Evolutionary conservation across 2,113 vertebrate genomes (phyloP).

Genomic region (Callionymus lyra): DNA sequence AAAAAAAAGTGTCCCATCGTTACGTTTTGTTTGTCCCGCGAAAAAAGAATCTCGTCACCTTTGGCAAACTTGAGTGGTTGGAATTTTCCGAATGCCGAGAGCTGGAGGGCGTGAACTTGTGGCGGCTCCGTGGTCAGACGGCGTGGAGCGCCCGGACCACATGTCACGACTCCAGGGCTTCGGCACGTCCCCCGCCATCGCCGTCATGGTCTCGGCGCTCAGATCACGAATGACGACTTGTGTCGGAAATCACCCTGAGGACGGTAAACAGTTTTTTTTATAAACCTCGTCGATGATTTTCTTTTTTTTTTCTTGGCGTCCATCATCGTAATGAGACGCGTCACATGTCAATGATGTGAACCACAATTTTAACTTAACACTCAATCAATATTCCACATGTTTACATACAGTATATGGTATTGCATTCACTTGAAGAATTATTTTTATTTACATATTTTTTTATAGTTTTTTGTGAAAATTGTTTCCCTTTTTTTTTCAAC

Average conservation of each 20-base stretch:
- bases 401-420: too few species aligned
- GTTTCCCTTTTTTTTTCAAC: too few species aligned
- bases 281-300: too few species aligned
- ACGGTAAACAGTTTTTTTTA: not conserved
- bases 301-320: too few species aligned
- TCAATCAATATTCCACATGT: too few species aligned
- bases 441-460: too few species aligned
- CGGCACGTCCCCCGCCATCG: slow-evolving; percentile 28
- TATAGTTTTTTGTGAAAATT: too few species aligned
- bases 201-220: slow-evolving; percentile 36
- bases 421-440: too few species aligned
- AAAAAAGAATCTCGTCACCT: slow-evolving; percentile 55
- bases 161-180: slow-evolving; percentile 50
- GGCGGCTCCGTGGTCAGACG: slow-evolving; percentile 36
- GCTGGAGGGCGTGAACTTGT: slow-evolving; percentile 30
- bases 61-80: slow-evolving; percentile 61
- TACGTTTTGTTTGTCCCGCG: slow-evolving; percentile 31
- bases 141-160: slow-evolving; percentile 53
- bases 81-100: slow-evolving; percentile 27
- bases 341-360: too few species aligned
- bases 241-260: slow-evolving; percentile 94
- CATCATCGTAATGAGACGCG: too few species aligned
- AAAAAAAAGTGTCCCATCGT: not conserved
- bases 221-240: slow-evolving; percentile 98
- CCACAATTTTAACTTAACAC: too few species aligned